Evolutionary conservation across 2,888 invertebrate genomes (phyloP).

Genomic region (Rhyacophila evoluta): DNA sequence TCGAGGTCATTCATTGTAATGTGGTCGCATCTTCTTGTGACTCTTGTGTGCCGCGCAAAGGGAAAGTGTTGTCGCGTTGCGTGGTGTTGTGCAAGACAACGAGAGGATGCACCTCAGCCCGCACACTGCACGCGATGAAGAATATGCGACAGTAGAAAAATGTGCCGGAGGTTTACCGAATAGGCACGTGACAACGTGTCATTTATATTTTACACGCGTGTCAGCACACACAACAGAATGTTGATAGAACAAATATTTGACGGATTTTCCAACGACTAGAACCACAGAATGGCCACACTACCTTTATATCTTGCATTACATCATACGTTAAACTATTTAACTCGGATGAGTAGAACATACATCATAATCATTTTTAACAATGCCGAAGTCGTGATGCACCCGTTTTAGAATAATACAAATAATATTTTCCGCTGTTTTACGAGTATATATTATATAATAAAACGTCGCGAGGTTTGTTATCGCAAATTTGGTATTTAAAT

Average conservation of each 20-base stretch:
- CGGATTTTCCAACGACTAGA: not conserved
- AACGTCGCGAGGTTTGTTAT: too few species aligned
- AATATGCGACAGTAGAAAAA: not conserved
- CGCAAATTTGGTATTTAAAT: too few species aligned
- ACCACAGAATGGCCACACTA: too few species aligned
- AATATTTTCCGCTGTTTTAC: too few species aligned
- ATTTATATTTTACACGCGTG: not conserved
- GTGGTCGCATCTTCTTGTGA: not conserved
- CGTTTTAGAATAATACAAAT: too few species aligned
- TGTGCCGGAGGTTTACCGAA: not conserved
- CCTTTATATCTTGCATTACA: too few species aligned
- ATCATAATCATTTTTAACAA: too few species aligned
- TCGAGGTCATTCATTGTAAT: too few species aligned
- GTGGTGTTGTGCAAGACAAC: not conserved
- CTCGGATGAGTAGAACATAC: too few species aligned
- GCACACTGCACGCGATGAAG: slow-evolving; percentile 41
- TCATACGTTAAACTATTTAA: too few species aligned
- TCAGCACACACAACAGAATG: not conserved
- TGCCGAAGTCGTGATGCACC: too few species aligned
- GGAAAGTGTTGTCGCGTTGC: slow-evolving; percentile 43
- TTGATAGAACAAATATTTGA: not conserved
- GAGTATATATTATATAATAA: too few species aligned
- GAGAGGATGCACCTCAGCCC: slow-evolving; percentile 63
- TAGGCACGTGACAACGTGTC: slow-evolving; percentile 3
- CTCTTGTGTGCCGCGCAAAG: slow-evolving; percentile 26